phyloP scores from a whole-genome alignment of 2,888 invertebrate genomes.

The Imbricaverruca yamaguchii region DNA sequence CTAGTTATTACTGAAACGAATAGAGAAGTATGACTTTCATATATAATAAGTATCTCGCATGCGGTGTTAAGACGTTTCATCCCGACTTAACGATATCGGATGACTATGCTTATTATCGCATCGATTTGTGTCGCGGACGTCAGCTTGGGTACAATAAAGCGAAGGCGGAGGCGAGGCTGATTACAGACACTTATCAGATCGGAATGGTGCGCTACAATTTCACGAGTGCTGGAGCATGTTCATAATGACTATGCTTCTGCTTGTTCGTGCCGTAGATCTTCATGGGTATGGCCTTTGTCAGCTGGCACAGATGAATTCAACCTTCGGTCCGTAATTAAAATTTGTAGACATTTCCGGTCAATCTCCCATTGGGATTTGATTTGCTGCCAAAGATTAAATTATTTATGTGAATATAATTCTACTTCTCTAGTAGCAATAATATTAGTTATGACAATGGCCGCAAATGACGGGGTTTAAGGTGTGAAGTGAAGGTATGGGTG shows the following conservation, averaged over 20 bases:
- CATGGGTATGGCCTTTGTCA: too few species aligned
- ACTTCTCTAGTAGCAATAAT: too few species aligned
- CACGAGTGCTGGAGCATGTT: not conserved
- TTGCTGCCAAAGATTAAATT: too few species aligned
- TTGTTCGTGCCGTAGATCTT: too few species aligned
- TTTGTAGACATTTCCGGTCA: too few species aligned
- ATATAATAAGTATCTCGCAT: not conserved
- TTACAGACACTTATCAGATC: constrained; percentile 2
- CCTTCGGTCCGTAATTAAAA: too few species aligned
- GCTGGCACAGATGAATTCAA: too few species aligned
- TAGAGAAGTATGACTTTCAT: constrained; percentile 19
- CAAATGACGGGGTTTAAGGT: too few species aligned
- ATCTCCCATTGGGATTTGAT: too few species aligned
- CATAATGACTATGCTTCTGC: not conserved
- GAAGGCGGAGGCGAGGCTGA: not conserved
- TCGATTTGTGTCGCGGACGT: not conserved
- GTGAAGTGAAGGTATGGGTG: too few species aligned
- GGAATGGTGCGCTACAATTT: not conserved
- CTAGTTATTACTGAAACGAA: constrained; percentile 11
- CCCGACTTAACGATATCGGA: not conserved
- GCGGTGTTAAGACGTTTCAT: not conserved
- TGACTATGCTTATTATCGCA: constrained; percentile 5
- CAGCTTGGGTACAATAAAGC: not conserved
- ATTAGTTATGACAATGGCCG: too few species aligned
- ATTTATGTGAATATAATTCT: too few species aligned